Base-by-base conservation (phyloP, 2,888 invertebrate species). In the Drosophila nigricruria region DNA sequence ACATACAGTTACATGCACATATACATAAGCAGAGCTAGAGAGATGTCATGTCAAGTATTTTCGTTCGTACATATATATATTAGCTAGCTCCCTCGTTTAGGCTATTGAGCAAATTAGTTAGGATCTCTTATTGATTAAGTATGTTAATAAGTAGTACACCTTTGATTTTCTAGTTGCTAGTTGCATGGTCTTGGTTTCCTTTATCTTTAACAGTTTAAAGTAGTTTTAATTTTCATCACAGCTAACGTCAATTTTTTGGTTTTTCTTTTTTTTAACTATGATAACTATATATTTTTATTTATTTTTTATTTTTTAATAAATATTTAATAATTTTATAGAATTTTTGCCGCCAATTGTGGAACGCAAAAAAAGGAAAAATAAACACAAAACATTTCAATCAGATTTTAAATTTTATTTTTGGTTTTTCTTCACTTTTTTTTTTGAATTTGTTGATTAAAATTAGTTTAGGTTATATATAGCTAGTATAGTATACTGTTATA, bases 211-310 rank as follows among this genome's bases (percentile, higher is more conserved):
- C 69, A 58, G 63, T 68, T 77, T 73, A 69, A 77, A 73, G 64
- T 73, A 72, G 73, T 64, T 70, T 58, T 12, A 65, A 49, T 59
- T 68, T 77, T 52, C 73, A 88, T 82, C 88, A 82, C 82, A 81
- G 82, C 76, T 87, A 82, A 82, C 76, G 84, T 84, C 69, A 73
- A 81, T 66, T 62, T 59, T 53, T 58, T 30, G 49, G 43, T 53
- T 50, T 60, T 16, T 56, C 36, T 53, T 32, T 52, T 49, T 23
- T 32, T 18, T 38, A 42, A 73, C 42, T 67, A 49, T 71, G 61
- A 69, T 65, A 68, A 64, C 27, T 61, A 59, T 49, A 25, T 52
- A 34, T 45, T 16, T 47, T 23, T 18, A 16, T 38, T 20, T 32
- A 20, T 49, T 23, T 20, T 43, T n/a, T 45, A 5, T 43, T 53